Evolutionary conservation across 2,113 vertebrate species (phyloP), one percentile per base, ranked within the genome.

Genomic region (Rafetus swinhoei): DNA sequence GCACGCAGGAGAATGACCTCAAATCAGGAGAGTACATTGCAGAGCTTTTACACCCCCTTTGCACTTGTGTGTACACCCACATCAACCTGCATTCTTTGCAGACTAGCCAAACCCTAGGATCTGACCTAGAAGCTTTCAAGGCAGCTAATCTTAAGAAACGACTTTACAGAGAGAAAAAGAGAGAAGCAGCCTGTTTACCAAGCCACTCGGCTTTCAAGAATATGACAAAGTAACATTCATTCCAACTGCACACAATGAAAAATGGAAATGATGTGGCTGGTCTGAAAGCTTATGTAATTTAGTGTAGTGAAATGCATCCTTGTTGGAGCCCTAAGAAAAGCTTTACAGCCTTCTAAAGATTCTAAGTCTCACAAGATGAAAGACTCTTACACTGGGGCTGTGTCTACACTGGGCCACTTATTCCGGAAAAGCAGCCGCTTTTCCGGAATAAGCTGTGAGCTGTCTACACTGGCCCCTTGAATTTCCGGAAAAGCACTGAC

Each of bases 201-300:
- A 84, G 35, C 14, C 62, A 50, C 54, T 32, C 52, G 62, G 54
- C 57, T 79, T 79, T 50, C 21, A 65, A 79, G n/a, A 87, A 79
- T 35, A 83, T 52, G 56, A 35, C 35, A 81, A 74, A 87, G 72
- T 92, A 56, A 65, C n/a, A 79, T 87, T 79, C 35, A 79, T 79
- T 92, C 52, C 21, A 29, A 87, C 57, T 79, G 81, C 57, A 79
- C 85, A 92, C 57, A 92, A 87, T 57, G 79, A 92, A 87, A 72
- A 92, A 69, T 59, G 15, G 65, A 72, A 91, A 87, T 79, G 72
- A 84, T 52, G 87, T 16, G 4, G 81, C 83, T 84, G 65, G 90
- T 65, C 52, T 79, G 87, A 87, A 92, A 87, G 85, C 85, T 87
- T 92, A 92, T 45, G 72, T 53, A 69, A 72, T 35, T 92, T 57